Evolutionary conservation across 1,140 invertebrate species (phyloP), one percentile per base, ranked within the genome.

Genomic region (Drosophila saltans): DNA sequence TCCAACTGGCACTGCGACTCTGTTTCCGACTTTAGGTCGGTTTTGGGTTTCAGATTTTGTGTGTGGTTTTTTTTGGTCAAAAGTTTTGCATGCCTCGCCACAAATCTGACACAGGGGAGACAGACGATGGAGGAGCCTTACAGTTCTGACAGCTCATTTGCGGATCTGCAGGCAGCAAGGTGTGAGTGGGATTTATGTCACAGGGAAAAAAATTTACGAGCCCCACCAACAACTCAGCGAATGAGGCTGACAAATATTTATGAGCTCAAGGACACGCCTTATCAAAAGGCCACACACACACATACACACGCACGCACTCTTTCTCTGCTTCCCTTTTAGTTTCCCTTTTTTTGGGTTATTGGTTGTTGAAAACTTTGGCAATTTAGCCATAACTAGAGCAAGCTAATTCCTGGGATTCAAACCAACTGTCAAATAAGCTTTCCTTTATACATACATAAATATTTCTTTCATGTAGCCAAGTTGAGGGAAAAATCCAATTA

Each of bases 111-210:
- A 40, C 62, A 58, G 45, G 45, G 45, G 24, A 52, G 45, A 52
- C 45, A 52, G 24, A 9, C 45, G 21, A 52, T 52, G 45, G 45
- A 67, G 61, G 57, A 71, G 63, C 55, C 56, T 71, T 61, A 21
- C 57, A 69, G 69, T 41, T 33, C 63, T 77, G 66, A 75, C 61
- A 86, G 72, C 82, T 82, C 80, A 83, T 88, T 89, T 83, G 80
- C 56, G 68, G 59, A 36, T 28, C 39, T 39, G 55, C 45, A 9
- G 45, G 39, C n/a, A 33, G 3, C 26, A 40, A 33, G 63, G 40
- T 56, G 24, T 71, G 61, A 64, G 64, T 56, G 43, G 58, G 80
- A 80, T 71, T 88, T 77, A 69, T 76, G 76, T 70, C 66, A 24
- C 21, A 52, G 2, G 45, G 3, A 52, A 28, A 59, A 39, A 77